Evolutionary conservation across 2,888 invertebrate genomes (phyloP), one percentile per base, ranked within the genome.

Genomic region (Elmis aenea): DNA sequence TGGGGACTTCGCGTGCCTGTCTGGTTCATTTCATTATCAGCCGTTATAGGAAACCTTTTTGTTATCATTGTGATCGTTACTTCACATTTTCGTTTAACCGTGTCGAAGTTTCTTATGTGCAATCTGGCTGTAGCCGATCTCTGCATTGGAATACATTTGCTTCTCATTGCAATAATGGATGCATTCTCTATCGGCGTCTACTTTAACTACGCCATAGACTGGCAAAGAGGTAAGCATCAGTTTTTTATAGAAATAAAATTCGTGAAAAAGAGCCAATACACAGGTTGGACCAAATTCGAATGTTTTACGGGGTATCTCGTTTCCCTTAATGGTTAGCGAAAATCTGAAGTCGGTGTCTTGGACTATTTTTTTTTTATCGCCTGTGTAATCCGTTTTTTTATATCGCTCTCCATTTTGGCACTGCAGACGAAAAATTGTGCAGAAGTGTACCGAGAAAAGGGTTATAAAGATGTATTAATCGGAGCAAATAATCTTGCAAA

Each of bases 91-190:
- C 63, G 71, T 3, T 62, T 73, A 52, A 70, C 72, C 2, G 73
- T 73, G 11, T 71, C 71, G 42, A 71, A 71, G 54, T 78, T 81
- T 54, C 72, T 81, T 29, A 81, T 82, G 74, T 77, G 80, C 52
- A 81, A 82, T 57, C 64, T 83, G 46, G 79, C 81, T 1, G 67
- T 76, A 24, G 81, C 81, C n/a, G 81, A 82, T 61, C 68, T 82
- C 38, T 75, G 76, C 54, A 81, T 81, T 69, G 82, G 79, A 1
- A 57, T 77, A 6, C 82, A 83, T 59, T 64, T 83, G 26, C 70
- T 79, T 1, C 54, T 70, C 16, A 72, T 81, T 42, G 80, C 81
- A 1, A 69, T 76, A 8, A 73, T 77, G 25, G 83, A 83, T 55
- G 71, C 76, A 0, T 71, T 73, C 21, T 79, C 80, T 2, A 69